phyloP scores from a whole-genome alignment of 2,113 vertebrate genomes.

The Oryzias melastigma region DNA sequence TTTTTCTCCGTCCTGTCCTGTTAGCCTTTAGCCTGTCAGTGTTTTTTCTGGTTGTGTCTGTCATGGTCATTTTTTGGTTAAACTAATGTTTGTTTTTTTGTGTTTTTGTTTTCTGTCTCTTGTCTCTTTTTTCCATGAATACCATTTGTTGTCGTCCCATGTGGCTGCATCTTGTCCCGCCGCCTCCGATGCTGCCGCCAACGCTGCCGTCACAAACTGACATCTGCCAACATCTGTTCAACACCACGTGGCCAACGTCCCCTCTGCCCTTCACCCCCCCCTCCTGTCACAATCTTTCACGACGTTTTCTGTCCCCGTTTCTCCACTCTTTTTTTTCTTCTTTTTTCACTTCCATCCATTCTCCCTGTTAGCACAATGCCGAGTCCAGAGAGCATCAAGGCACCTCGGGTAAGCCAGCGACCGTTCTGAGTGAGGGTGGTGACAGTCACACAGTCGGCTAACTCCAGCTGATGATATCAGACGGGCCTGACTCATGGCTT shows the following conservation, averaged over 20 bases:
- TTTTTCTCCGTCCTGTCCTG: not conserved
- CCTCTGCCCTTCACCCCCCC: not conserved
- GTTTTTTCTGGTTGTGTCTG: slow-evolving; percentile 37
- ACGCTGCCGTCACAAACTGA: slow-evolving; percentile 41
- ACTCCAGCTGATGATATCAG: not conserved
- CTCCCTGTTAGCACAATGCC: slow-evolving; percentile 56
- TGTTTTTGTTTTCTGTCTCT: slow-evolving; percentile 54
- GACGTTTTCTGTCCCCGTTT: not conserved
- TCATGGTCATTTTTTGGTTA: slow-evolving; percentile 41
- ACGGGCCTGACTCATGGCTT: too few species aligned
- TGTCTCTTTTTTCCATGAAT: slow-evolving; percentile 45
- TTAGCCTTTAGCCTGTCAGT: slow-evolving; percentile 10
- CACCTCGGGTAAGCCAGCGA: slow-evolving; percentile 65
- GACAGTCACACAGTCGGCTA: slow-evolving; percentile 1
- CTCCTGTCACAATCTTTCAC: slow-evolving; percentile 13
- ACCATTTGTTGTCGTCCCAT: slow-evolving; percentile 24
- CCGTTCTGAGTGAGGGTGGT: slow-evolving; percentile 34
- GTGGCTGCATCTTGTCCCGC: slow-evolving; percentile 42
- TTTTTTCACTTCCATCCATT: slow-evolving; percentile 12
- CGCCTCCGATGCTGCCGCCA: slow-evolving; percentile 8
- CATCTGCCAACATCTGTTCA: slow-evolving; percentile 58
- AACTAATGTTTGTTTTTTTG: slow-evolving; percentile 62
- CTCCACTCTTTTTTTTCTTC: slow-evolving; percentile 17
- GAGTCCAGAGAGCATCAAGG: slow-evolving; percentile 66
- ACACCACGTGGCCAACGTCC: slow-evolving; percentile 48